A percentile compares a stretch with the other conserved stretches of the same genome.
These are phyloP conservation scores for Gymnoscopelus microlampas DNA, from an alignment of 2,797 vertebrate species.

Conservation along the genomic window DNA sequence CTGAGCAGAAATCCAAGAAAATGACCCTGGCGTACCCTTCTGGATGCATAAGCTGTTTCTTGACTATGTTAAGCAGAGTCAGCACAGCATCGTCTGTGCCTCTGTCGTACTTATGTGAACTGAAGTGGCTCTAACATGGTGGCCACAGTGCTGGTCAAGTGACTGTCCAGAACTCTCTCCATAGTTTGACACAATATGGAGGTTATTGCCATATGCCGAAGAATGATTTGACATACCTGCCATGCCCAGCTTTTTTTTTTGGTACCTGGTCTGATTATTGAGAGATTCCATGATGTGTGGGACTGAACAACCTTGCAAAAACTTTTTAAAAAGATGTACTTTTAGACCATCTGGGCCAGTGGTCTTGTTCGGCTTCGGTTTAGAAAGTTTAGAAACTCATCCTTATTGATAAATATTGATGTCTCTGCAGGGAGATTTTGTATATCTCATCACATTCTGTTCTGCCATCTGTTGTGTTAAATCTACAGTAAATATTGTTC, in stretches of 20 bases:
- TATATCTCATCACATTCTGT: slow-evolving; percentile 7
- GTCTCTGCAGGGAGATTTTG: background rate
- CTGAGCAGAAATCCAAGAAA: background rate
- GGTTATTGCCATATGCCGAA: background rate
- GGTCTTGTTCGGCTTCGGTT: background rate
- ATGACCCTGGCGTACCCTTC: background rate
- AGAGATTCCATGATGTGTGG: background rate
- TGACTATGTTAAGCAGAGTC: slow-evolving; percentile 3
- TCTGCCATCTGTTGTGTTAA: background rate
- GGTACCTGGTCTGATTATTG: background rate
- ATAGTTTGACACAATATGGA: slow-evolving; percentile 9
- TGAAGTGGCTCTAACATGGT: background rate
- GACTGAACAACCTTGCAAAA: slow-evolving; percentile 2
- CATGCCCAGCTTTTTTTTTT: background rate
- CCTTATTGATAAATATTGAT: background rate
- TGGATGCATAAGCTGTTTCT: background rate
- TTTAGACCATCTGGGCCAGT: slow-evolving; percentile 5
- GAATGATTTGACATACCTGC: background rate
- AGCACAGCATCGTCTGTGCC: background rate
- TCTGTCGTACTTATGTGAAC: background rate
- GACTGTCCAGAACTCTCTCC: background rate
- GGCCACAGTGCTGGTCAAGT: background rate
- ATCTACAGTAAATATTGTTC: slow-evolving; percentile 2
- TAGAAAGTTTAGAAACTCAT: background rate
- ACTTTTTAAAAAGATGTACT: background rate